Evolutionary conservation across 2,113 vertebrate genomes (phyloP).

Genomic region (Rhinogobius similis): DNA sequence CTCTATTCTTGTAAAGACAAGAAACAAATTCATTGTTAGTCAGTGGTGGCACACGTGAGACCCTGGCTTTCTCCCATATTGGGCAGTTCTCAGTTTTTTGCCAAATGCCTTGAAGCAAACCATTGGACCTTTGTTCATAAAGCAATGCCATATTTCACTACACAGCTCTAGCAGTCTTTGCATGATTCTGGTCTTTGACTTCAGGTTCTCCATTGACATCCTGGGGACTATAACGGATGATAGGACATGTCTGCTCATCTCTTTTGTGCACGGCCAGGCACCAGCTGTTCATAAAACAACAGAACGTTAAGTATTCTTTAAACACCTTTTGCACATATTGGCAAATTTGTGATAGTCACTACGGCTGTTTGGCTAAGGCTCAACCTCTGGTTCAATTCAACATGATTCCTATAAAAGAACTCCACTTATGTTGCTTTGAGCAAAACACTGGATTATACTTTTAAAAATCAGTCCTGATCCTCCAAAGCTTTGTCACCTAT

Average conservation of each 20-base stretch:
- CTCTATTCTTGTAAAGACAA: conserved; percentile 69
- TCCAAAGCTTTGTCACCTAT: conserved; percentile 33
- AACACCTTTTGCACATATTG: conserved; percentile 2
- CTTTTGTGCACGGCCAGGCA: conserved; percentile 47
- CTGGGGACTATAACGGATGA: conserved; percentile 19
- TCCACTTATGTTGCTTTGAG: conserved; percentile 25
- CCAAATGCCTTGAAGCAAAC: conserved; percentile 28
- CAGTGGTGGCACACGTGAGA: conserved; percentile 55
- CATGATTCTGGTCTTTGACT: conserved; percentile 11
- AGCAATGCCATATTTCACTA: neutral
- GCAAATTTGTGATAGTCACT: neutral
- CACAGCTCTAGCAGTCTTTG: conserved; percentile 16
- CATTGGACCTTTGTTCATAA: neutral
- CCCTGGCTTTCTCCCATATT: conserved; percentile 15
- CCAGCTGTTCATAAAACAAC: conserved; percentile 5
- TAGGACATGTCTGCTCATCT: conserved; percentile 12
- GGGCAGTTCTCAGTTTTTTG: conserved; percentile 18
- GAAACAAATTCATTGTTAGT: conserved; percentile 67
- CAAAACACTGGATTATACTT: conserved; percentile 25
- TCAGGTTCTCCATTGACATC: neutral
- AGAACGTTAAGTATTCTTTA: neutral
- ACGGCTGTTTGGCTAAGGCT: neutral
- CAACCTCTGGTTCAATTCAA: conserved; percentile 1
- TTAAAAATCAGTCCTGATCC: conserved; percentile 16
- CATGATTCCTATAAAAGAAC: conserved; percentile 12